phyloP scores from a whole-genome alignment of 2,113 vertebrate genomes.

The Paracanthobrama guichenoti region DNA sequence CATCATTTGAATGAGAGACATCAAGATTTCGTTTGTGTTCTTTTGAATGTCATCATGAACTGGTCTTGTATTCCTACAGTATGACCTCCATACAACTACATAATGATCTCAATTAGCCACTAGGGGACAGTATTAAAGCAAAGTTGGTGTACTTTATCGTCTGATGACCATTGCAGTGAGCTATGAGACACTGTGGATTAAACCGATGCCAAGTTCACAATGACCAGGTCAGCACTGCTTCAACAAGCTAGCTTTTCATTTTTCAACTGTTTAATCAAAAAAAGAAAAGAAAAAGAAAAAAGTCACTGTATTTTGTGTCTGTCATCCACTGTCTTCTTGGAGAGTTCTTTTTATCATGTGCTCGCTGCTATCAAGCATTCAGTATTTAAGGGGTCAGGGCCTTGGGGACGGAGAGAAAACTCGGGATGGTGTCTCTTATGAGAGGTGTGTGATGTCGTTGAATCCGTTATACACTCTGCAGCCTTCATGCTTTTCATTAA shows the following conservation, averaged over 20 bases:
- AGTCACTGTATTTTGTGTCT: slow-evolving; percentile 49
- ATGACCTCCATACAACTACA: neutral
- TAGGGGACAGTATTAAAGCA: slow-evolving; percentile 51
- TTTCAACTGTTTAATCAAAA: slow-evolving; percentile 48
- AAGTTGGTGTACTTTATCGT: slow-evolving; percentile 39
- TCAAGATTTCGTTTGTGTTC: neutral
- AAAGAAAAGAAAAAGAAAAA: neutral
- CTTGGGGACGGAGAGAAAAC: slow-evolving; percentile 50
- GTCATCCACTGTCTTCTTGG: slow-evolving; percentile 52
- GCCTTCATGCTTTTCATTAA: slow-evolving; percentile 33
- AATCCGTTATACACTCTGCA: neutral
- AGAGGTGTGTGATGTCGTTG: neutral
- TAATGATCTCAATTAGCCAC: slow-evolving; percentile 36
- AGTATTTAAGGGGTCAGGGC: slow-evolving; percentile 63
- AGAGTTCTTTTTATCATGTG: slow-evolving; percentile 62
- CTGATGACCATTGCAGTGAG: neutral
- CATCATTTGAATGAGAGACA: neutral
- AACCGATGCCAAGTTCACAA: slow-evolving; percentile 2
- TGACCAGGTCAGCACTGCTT: slow-evolving; percentile 27
- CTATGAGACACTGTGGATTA: slow-evolving; percentile 10
- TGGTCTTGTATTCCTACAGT: slow-evolving; percentile 31
- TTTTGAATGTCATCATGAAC: slow-evolving; percentile 40
- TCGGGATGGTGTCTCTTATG: neutral
- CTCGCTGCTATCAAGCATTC: slow-evolving; percentile 76
- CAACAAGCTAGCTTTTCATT: slow-evolving; percentile 51